Percentiles rank a stretch among this genome's conserved stretches.
Evolutionary conservation across 1,140 invertebrate genomes (phyloP).

Genomic region (Lepidurus apus): DNA sequence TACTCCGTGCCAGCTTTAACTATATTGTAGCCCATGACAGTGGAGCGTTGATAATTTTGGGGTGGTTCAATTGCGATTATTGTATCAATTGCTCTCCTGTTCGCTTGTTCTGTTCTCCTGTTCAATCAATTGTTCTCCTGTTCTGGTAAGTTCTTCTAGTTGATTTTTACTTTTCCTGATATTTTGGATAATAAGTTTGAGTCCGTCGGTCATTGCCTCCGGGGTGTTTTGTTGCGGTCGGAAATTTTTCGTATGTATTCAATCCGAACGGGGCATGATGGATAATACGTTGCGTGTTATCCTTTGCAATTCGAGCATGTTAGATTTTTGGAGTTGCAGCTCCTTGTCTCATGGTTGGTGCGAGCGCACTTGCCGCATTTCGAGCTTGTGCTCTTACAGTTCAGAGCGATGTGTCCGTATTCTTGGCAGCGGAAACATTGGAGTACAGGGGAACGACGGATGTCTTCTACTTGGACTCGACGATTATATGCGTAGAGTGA

Average conservation of each 20-base stretch:
- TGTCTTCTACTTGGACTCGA: constrained; percentile 18
- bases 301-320: neutral
- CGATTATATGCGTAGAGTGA: constrained; percentile 5
- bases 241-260: neutral
- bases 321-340: neutral
- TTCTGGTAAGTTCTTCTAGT: neutral
- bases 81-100: neutral
- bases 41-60: neutral
- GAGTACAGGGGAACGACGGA: neutral
- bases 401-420: constrained; percentile 20
- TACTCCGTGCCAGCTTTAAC: neutral
- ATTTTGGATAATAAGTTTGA: neutral
- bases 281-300: neutral
- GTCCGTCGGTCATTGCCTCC: neutral
- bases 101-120: too few relatives aligned
- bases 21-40: neutral
- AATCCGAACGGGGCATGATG: neutral
- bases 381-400: neutral
- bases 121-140: neutral
- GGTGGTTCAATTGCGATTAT: neutral
- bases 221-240: neutral
- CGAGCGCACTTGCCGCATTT: constrained; percentile 20
- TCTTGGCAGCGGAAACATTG: constrained; percentile 26
- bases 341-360: too few relatives aligned
- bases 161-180: neutral